Base-by-base conservation (phyloP, 1,140 invertebrate species). In the Lethocerus indicus region DNA sequence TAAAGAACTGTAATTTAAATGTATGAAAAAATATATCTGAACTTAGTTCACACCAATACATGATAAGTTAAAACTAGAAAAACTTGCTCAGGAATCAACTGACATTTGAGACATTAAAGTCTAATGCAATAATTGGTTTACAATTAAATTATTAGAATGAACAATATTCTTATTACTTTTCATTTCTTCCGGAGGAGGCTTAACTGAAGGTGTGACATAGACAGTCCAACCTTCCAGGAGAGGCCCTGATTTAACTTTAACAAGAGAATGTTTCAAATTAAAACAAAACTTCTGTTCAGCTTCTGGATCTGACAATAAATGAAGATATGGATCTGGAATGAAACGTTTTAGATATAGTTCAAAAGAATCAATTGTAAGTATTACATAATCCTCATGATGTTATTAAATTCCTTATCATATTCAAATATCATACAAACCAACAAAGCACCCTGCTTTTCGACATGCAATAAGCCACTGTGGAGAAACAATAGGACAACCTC, bases 231-330 rank as follows among this genome's bases (percentile, higher is more conserved):
- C 66, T 5, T 59, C 52, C 1, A 71, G 50, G 2, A 72, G 50
- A 51, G 56, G 63, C 3, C 58, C 53, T 0, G 56, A 44, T 6
- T 44, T 60, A 0, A 67, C 67, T 49, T 53, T 57, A 18, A 58
- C 47, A 9, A 71, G 57, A 41, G 67, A 70, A 1, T 61, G 42
- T 3, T 47, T 47, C 26, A 72, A 51, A 12, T 58, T 61, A 32
- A 72, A 71, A 0, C 59, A 56, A 41, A 61, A 71, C 42, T 64
- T 64, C 7, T 56, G 49, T 55, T 72, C 70, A 7, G 63, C 56
- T 0, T n/a, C 54, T 13, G 50, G 40, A 55, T 71, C 71, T 14
- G 63, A 49, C n/a, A 72, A 51, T 49, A 71, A 59, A 46, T 63
- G 69, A 48, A 60, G 45, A 2, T 63, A 52, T 21, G 58, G 60